These are phyloP conservation scores for Steromphala cineraria DNA, from an alignment of 2,888 invertebrate genomes.

Conservation along the genomic window DNA sequence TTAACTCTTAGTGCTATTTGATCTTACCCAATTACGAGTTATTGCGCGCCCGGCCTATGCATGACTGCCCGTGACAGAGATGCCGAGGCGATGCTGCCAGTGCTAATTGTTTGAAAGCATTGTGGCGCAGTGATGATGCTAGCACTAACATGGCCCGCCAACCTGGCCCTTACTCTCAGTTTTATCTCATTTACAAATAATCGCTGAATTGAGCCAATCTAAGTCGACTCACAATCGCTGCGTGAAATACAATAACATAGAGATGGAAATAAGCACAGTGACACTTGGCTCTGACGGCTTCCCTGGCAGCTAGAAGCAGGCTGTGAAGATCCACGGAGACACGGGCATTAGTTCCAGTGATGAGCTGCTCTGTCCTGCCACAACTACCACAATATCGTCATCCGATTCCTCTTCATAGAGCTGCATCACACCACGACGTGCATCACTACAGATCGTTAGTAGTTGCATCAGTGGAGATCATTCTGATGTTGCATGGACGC, in stretches of 20 bases:
- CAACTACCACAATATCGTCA: too few species aligned
- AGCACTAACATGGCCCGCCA: neutral
- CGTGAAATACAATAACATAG: slow-evolving; percentile 9
- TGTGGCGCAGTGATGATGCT: slow-evolving; percentile 12
- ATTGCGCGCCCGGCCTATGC: slow-evolving; percentile 13
- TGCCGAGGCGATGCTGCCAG: neutral
- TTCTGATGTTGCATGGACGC: too few species aligned
- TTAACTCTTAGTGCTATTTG: slow-evolving; percentile 16
- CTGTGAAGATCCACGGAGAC: neutral
- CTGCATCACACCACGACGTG: too few species aligned
- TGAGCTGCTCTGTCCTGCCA: too few species aligned
- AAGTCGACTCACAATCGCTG: slow-evolving; percentile 3
- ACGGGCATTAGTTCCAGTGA: neutral
- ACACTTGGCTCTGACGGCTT: neutral
- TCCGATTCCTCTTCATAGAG: too few species aligned
- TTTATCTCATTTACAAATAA: slow-evolving; percentile 17
- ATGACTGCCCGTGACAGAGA: neutral
- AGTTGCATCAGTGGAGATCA: too few species aligned
- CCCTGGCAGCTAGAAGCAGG: neutral
- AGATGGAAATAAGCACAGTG: slow-evolving; percentile 3
- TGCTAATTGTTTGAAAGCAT: slow-evolving; percentile 19
- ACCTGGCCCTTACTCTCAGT: slow-evolving; percentile 1
- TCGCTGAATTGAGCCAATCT: neutral
- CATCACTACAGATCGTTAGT: too few species aligned
- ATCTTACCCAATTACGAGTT: slow-evolving; percentile 6